Percentiles rank a stretch among this genome's conserved stretches.
These are phyloP conservation scores for Philaethria dido DNA, from an alignment of 2,888 invertebrate genomes.

Conservation along the genomic window DNA sequence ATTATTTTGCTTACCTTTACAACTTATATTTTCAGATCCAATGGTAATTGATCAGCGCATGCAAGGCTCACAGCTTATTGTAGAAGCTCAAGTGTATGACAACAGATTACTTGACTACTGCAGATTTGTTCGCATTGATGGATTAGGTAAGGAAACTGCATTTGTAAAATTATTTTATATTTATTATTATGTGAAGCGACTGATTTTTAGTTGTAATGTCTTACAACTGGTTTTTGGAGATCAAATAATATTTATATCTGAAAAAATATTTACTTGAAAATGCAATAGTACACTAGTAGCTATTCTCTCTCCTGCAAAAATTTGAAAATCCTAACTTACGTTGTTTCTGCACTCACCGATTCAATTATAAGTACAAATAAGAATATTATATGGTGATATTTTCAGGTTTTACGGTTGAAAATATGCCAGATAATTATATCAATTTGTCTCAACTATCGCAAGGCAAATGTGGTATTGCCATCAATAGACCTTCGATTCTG, in stretches of 20 bases:
- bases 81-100: constrained; percentile 50
- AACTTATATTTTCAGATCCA: constrained; percentile 48
- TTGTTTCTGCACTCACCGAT: no score
- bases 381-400: background rate
- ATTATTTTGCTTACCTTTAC: no score
- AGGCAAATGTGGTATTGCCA: constrained; percentile 55
- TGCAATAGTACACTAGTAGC: no score
- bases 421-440: constrained; percentile 51
- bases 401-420: constrained; percentile 62
- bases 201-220: no score
- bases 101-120: constrained; percentile 64
- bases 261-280: no score
- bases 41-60: constrained; percentile 27
- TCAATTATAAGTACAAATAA: no score
- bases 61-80: constrained; percentile 35
- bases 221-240: no score
- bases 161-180: background rate
- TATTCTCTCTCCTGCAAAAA: no score
- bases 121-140: constrained; percentile 70
- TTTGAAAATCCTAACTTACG: no score
- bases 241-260: no score
- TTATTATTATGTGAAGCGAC: background rate
- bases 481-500: constrained; percentile 49
- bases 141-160: constrained; percentile 55
- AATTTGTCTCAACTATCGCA: constrained; percentile 36